Evolutionary conservation across 2,113 vertebrate species (phyloP).

Genomic region (Alligator sinensis): DNA sequence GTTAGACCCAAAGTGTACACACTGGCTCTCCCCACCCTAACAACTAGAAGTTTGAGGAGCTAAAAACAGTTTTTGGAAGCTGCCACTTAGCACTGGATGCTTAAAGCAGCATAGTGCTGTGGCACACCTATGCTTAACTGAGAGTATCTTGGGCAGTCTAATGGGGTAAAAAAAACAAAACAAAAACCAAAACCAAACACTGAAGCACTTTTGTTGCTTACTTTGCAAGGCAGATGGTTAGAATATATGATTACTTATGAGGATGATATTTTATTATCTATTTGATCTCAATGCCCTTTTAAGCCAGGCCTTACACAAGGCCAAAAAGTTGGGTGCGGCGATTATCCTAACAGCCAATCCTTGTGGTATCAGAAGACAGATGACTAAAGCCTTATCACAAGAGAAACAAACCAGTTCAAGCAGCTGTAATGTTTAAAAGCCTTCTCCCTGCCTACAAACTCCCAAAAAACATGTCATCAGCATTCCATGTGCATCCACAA

Average conservation of each 20-base stretch:
- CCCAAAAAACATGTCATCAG: not conserved
- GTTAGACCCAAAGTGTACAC: fast-evolving
- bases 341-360: not conserved
- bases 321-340: not conserved
- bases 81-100: not conserved
- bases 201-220: not conserved
- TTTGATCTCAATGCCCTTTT: not conserved
- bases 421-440: not conserved
- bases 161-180: not conserved
- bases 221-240: too few relatives aligned
- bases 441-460: not conserved
- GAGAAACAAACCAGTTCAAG: not conserved
- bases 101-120: not conserved
- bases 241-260: too few relatives aligned
- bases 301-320: not conserved
- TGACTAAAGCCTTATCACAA: not conserved
- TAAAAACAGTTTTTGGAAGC: not conserved
- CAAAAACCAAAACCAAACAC: not conserved
- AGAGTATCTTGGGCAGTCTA: not conserved
- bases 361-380: not conserved
- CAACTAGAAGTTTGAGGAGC: not conserved
- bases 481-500: not conserved
- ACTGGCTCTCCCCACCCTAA: not conserved
- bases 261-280: not conserved
- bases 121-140: not conserved